Evolutionary conservation across 2,113 vertebrate genomes (phyloP).

Genomic region (Sinocyclocheilus anophthalmus): DNA sequence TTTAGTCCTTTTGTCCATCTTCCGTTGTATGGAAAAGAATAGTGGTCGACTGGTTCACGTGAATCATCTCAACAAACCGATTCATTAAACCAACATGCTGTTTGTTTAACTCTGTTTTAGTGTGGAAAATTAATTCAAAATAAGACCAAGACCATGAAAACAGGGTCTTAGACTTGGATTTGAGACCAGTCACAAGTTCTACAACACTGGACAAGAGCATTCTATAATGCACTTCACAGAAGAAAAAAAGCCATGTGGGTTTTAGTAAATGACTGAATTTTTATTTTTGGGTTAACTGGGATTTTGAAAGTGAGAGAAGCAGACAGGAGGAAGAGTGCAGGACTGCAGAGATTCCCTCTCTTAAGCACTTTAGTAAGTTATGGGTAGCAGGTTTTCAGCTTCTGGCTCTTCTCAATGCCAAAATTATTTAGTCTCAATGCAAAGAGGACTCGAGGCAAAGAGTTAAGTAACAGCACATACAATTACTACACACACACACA

Average conservation of each 20-base stretch:
- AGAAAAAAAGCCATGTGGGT: not conserved
- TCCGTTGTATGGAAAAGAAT: not conserved
- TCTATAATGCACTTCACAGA: not conserved
- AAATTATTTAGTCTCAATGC: conserved; percentile 22
- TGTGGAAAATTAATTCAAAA: not conserved
- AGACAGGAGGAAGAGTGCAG: not conserved
- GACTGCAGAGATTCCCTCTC: conserved; percentile 13
- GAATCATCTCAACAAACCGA: not conserved
- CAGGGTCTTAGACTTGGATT: not conserved
- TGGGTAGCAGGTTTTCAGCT: conserved; percentile 8
- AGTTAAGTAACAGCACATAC: not conserved
- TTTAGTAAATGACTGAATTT: not conserved
- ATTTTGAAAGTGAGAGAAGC: not conserved
- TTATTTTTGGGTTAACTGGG: not conserved
- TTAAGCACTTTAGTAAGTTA: conserved; percentile 17
- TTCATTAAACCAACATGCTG: not conserved
- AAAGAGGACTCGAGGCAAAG: not conserved
- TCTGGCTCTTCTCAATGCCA: conserved; percentile 27
- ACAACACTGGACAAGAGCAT: not conserved
- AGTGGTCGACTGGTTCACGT: not conserved
- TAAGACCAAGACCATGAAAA: not conserved
- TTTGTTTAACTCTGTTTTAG: no score
- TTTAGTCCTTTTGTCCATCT: not conserved
- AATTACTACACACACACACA: not conserved
- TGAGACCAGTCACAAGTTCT: not conserved